phyloP scores from a whole-genome alignment of 2,888 invertebrate species.

The Drosophila testacea region DNA sequence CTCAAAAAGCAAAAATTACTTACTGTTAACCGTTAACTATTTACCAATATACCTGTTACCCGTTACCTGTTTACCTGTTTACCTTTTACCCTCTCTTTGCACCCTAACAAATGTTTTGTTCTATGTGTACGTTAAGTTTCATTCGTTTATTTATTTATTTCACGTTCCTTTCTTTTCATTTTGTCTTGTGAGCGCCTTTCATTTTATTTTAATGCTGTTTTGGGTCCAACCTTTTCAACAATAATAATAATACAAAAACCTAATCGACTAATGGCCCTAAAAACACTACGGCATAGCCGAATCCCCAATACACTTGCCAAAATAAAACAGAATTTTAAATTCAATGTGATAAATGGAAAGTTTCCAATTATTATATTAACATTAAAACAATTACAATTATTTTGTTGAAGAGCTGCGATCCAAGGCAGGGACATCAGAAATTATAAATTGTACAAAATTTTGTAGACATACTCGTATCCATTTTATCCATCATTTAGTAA shows the following conservation, averaged over 20 bases:
- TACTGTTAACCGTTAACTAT: slow-evolving; percentile 73
- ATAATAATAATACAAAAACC: slow-evolving; percentile 27
- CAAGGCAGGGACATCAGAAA: slow-evolving; percentile 66
- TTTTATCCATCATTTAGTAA: slow-evolving; percentile 55
- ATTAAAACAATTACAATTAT: neutral
- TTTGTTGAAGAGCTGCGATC: slow-evolving; percentile 34
- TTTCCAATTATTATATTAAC: neutral
- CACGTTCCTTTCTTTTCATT: slow-evolving; percentile 26
- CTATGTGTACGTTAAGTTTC: slow-evolving; percentile 60
- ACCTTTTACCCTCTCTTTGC: slow-evolving; percentile 13
- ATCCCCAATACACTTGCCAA: slow-evolving; percentile 24
- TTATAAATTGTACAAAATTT: slow-evolving; percentile 55
- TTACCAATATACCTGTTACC: slow-evolving; percentile 58
- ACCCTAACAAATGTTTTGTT: slow-evolving; percentile 52
- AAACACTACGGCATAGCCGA: slow-evolving; percentile 16
- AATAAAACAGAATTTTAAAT: neutral
- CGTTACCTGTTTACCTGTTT: slow-evolving; percentile 47
- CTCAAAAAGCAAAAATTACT: slow-evolving; percentile 33
- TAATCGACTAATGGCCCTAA: slow-evolving; percentile 56
- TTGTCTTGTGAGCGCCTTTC: slow-evolving; percentile 74
- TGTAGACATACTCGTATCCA: slow-evolving; percentile 11
- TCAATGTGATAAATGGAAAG: neutral
- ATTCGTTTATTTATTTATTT: slow-evolving; percentile 58
- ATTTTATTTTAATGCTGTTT: slow-evolving; percentile 75
- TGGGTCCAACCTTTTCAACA: slow-evolving; percentile 69